A percentile compares a stretch with the other conserved stretches of the same genome.
Conservation (phyloP, 2,797 vertebrate genomes). For the Sebastes taczanowskii region DNA sequence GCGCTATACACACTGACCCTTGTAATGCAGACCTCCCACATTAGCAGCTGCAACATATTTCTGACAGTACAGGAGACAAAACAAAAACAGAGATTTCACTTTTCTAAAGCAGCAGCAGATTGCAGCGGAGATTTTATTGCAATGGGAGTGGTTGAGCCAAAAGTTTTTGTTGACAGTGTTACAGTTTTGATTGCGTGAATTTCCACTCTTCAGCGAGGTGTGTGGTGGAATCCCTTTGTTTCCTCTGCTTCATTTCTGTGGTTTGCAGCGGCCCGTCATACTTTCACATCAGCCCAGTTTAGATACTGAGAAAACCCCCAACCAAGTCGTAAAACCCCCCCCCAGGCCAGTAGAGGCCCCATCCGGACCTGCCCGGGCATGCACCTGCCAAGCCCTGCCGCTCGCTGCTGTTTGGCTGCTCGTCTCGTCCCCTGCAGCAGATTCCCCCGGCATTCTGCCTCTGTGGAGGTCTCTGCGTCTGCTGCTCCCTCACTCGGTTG, state of each 20-base stretch:
- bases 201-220: slow-evolving; percentile 56
- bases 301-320: slow-evolving; percentile 68
- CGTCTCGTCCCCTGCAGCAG: slow-evolving; percentile 73
- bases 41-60: slow-evolving; percentile 34
- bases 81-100: not conserved
- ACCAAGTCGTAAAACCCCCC: slow-evolving; percentile 53
- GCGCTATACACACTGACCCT: slow-evolving; percentile 42
- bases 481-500: slow-evolving; percentile 67
- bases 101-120: not conserved
- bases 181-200: slow-evolving; percentile 38
- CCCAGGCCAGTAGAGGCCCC: slow-evolving; percentile 76
- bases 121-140: not conserved
- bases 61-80: slow-evolving; percentile 18
- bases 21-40: slow-evolving; percentile 58
- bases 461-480: slow-evolving; percentile 72
- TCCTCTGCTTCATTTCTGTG: slow-evolving; percentile 67
- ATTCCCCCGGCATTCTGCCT: slow-evolving; percentile 79
- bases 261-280: slow-evolving; percentile 72
- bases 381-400: slow-evolving; percentile 80
- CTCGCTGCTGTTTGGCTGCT: slow-evolving; percentile 61
- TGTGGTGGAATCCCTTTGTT: slow-evolving; percentile 78
- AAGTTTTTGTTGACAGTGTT: slow-evolving; percentile 50
- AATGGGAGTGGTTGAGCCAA: slow-evolving; percentile 17
- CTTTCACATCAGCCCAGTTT: slow-evolving; percentile 71
- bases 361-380: slow-evolving; percentile 74